Conservation (phyloP, 2,888 invertebrate genomes). For the Sarcophaga caerulescens region DNA sequence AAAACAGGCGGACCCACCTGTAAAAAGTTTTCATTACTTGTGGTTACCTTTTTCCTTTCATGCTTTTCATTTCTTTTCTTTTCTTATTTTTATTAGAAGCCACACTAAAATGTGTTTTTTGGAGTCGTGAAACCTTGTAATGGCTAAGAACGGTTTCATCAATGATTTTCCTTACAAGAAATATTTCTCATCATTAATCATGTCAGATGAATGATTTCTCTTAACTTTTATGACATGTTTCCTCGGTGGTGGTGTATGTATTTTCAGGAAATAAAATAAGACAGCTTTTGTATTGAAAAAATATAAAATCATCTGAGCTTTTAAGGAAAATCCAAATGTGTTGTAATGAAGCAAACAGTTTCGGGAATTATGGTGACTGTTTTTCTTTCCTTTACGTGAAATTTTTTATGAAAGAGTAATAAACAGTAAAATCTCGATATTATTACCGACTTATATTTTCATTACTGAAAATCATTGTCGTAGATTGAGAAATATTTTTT, state of each 20-base stretch:
- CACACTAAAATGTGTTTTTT: neutral
- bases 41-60: neutral
- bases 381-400: no score
- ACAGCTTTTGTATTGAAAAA: slow-evolving; percentile 1
- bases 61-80: no score
- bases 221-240: slow-evolving; percentile 49
- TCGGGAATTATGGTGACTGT: no score
- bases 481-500: no score
- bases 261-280: neutral
- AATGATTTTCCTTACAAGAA: slow-evolving; percentile 34
- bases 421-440: no score
- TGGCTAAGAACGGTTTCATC: slow-evolving; percentile 33
- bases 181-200: slow-evolving; percentile 60
- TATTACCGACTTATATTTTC: no score
- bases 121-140: neutral
- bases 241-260: neutral
- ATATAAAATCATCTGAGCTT: neutral
- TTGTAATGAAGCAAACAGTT: neutral
- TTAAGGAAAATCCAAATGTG: slow-evolving; percentile 40
- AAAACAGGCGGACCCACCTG: neutral
- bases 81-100: neutral
- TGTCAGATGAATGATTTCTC: slow-evolving; percentile 54
- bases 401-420: no score
- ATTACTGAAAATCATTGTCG: no score
- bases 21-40: neutral